Percentiles rank a stretch among this genome's conserved stretches.
Conservation (phyloP, 2,113 vertebrate genomes). For the Hyaena hyaena region DNA sequence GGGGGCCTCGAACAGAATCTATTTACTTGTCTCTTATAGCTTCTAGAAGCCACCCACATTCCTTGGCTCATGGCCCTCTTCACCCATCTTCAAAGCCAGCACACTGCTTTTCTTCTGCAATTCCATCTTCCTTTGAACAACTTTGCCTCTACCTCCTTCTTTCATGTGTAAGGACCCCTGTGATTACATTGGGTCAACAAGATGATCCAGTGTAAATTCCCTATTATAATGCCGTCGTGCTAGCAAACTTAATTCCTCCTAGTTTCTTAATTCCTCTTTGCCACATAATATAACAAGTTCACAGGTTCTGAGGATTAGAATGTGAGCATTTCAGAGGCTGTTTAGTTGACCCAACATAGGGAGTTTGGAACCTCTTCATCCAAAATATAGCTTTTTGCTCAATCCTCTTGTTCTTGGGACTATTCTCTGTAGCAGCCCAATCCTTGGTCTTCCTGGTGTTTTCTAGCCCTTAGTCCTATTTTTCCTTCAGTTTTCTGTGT, state of each 20-base stretch:
- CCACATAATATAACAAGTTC: neutral
- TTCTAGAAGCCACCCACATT: neutral
- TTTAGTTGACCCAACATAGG: neutral
- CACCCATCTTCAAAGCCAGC: neutral
- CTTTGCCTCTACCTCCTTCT: neutral
- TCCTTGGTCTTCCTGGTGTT: neutral
- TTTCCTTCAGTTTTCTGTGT: neutral
- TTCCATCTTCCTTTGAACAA: neutral
- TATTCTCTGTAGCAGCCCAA: neutral
- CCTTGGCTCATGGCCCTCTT: neutral
- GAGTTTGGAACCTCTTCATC: neutral
- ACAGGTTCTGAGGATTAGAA: neutral
- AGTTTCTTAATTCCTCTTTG: neutral
- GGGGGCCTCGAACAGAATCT: neutral
- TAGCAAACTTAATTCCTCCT: neutral
- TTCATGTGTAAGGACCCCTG: neutral
- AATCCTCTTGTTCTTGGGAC: neutral
- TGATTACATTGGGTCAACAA: neutral
- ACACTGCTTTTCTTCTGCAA: neutral
- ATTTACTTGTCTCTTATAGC: neutral
- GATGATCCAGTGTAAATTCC: neutral
- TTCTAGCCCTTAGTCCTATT: neutral
- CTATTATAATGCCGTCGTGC: neutral
- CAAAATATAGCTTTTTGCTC: neutral
- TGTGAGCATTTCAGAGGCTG: neutral